These are phyloP conservation scores for Progne subis DNA, from an alignment of 2,113 vertebrate species.

Conservation along the genomic window DNA sequence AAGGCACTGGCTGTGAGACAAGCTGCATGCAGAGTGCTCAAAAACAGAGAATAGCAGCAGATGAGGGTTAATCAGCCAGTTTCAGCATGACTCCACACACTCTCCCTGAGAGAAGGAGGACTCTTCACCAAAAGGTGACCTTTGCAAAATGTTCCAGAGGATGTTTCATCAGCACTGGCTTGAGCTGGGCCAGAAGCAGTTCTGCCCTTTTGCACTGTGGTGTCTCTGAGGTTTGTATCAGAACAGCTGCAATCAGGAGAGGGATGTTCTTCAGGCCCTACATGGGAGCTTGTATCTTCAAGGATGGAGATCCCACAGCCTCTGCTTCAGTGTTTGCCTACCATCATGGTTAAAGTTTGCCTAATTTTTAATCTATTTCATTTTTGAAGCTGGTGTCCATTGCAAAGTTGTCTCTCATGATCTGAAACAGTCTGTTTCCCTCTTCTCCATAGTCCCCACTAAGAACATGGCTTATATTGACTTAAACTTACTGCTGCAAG, in stretches of 20 bases:
- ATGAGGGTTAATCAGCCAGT: neutral
- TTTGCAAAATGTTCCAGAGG: neutral
- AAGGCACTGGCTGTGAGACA: neutral
- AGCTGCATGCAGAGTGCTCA: neutral
- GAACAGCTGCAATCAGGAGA: neutral
- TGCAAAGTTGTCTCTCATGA: neutral
- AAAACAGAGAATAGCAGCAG: neutral
- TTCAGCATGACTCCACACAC: neutral
- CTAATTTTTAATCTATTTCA: neutral
- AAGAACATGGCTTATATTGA: neutral
- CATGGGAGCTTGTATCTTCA: neutral
- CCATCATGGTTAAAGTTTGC: neutral
- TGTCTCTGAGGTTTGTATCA: neutral
- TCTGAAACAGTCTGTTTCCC: neutral
- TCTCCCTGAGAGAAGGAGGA: neutral
- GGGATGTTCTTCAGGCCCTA: neutral
- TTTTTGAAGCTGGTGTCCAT: neutral
- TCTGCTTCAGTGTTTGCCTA: neutral
- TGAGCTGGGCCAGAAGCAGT: neutral
- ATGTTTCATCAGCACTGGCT: neutral
- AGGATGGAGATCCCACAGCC: neutral
- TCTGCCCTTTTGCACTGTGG: neutral
- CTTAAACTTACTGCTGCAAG: neutral
- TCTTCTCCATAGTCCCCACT: neutral
- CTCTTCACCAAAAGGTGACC: neutral